Evolutionary conservation across 2,113 vertebrate genomes (phyloP), one percentile per base, ranked within the genome.

Genomic region (Melanerpes aurifrons): DNA sequence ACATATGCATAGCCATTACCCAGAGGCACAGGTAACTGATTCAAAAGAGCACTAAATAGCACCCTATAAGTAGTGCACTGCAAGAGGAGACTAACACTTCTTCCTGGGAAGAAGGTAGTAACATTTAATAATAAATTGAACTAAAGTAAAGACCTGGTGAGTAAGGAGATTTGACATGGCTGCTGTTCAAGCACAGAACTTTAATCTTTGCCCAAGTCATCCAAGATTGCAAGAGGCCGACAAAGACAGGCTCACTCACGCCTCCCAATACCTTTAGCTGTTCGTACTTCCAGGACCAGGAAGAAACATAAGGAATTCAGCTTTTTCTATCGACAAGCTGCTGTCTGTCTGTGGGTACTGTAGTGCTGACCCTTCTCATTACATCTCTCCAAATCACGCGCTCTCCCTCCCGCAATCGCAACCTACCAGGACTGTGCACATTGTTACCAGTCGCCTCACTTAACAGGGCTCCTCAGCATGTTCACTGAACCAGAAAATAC

Each of bases 391-490:
- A 8, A 28, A 19, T 2, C 14, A 64, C 21, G 35, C 62, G 4
- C 3, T 28, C 58, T 45, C 68, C 15, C 13, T 47, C 54, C 78
- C 53, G 32, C 43, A 57, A 6, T 10, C 31, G 24, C 74, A 53
- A 37, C 16, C 64, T 70, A 43, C 15, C 5, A 7, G 14, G 32
- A 20, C 57, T 22, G 16, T 4, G 22, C 72, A 19, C 0, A 0
- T 4, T 22, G 32, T 3, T 64, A 45, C 76, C 58, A 15, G 13
- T 7, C 32, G 12, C 48, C 25, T 2, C 29, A 18, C 20, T 15
- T 37, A 5, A 2, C 9, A 82, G 57, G 76, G 21, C 82, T 75
- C 54, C 53, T 71, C 87, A 50, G 59, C 20, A 32, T 0, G 1
- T 56, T 69, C 63, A 82, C 3, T 10, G 20, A 16, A 62, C 18